Percentiles rank a stretch among this genome's conserved stretches.
These are phyloP conservation scores for Drosophila varians DNA, from an alignment of 1,140 invertebrate species.

Conservation along the genomic window DNA sequence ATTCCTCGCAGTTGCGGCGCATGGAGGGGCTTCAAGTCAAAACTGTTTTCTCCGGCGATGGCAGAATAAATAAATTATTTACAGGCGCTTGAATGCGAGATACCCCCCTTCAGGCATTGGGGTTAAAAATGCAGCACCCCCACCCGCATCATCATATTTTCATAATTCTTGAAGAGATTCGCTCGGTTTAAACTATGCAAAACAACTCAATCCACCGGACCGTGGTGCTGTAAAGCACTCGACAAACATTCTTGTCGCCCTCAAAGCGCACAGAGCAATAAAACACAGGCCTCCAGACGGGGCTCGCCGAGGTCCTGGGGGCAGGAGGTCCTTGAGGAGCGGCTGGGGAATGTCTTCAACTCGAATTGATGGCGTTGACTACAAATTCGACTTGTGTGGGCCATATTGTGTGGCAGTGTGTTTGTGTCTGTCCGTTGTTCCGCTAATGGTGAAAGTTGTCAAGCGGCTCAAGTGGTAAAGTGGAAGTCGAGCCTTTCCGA, in stretches of 20 bases:
- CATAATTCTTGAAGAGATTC: conserved; percentile 62
- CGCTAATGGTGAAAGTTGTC: conserved; percentile 80
- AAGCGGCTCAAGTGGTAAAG: conserved; percentile 59
- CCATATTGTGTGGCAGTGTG: conserved; percentile 45
- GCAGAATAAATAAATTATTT: conserved; percentile 74
- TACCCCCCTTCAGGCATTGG: background rate
- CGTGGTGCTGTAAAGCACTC: conserved; percentile 60
- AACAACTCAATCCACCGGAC: conserved; percentile 67
- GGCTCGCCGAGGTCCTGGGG: background rate
- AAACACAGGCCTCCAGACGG: conserved; percentile 62
- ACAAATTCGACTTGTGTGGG: conserved; percentile 77
- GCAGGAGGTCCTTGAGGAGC: conserved; percentile 2
- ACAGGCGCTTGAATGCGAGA: conserved; percentile 31
- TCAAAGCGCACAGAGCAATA: conserved; percentile 71
- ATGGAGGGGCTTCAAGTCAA: conserved; percentile 12
- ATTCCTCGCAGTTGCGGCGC: conserved; percentile 52
- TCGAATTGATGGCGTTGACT: conserved; percentile 78
- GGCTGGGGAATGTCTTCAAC: conserved; percentile 64
- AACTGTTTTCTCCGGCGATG: conserved; percentile 44
- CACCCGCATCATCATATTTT: conserved; percentile 51
- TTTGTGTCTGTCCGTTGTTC: conserved; percentile 60
- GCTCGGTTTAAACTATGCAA: conserved; percentile 73
- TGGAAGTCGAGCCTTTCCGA: conserved; percentile 18
- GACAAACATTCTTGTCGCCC: conserved; percentile 63
- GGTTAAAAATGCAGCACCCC: conserved; percentile 15